Evolutionary conservation across 2,888 invertebrate genomes (phyloP).

Genomic region (Drosophila emarginata): DNA sequence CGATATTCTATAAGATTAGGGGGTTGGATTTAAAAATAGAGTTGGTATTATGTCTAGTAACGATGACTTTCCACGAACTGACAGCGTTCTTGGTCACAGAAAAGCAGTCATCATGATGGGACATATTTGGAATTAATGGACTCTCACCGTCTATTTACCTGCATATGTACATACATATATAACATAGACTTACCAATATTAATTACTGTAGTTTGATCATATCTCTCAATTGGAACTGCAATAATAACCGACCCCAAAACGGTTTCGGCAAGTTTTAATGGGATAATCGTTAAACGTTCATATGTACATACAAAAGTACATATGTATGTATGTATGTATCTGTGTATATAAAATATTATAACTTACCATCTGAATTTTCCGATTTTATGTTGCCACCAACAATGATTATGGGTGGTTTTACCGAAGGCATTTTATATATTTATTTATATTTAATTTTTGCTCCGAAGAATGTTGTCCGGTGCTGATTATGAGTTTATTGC

Average conservation of each 20-base stretch:
- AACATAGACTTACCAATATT: constrained; percentile 60
- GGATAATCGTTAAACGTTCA: too few species aligned
- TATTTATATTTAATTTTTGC: neutral
- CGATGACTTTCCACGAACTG: constrained; percentile 36
- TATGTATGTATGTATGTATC: neutral
- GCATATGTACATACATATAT: neutral
- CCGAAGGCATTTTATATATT: neutral
- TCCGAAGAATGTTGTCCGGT: neutral
- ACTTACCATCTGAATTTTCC: constrained; percentile 32
- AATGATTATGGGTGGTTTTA: neutral
- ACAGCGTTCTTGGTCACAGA: neutral
- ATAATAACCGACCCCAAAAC: neutral
- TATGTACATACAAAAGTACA: neutral
- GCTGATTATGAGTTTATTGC: neutral
- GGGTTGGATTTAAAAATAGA: neutral
- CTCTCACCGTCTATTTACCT: too few species aligned
- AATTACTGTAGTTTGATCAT: constrained; percentile 53
- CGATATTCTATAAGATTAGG: neutral
- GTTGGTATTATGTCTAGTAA: constrained; percentile 34
- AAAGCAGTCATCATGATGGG: constrained; percentile 38
- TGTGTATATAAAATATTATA: neutral
- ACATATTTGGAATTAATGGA: neutral
- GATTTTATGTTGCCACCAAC: constrained; percentile 6
- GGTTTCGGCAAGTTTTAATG: neutral
- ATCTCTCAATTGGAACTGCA: constrained; percentile 24